A percentile compares a stretch with the other conserved stretches of the same genome.
phyloP scores from a whole-genome alignment of 35 echinoderm and acorn worm genomes.

The Holothuria glaberrima region DNA sequence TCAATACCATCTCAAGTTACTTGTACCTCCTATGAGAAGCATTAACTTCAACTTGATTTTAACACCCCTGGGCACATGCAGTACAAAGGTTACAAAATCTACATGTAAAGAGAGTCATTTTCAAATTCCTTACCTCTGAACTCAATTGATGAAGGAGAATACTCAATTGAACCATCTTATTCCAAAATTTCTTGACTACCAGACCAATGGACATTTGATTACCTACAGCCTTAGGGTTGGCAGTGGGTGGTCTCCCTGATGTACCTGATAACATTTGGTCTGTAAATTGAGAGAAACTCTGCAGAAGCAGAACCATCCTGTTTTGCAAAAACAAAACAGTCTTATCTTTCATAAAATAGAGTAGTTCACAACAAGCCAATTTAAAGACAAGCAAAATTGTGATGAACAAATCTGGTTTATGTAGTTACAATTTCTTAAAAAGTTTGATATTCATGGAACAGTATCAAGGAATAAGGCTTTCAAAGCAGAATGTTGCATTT shows the following conservation, averaged over 20 bases:
- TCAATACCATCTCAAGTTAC: too few species aligned
- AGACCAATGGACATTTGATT: constrained; percentile 93
- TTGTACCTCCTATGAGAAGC: too few species aligned
- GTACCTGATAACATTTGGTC: constrained; percentile 70
- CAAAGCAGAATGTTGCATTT: too few species aligned
- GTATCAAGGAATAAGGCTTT: too few species aligned
- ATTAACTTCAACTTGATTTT: constrained; percentile 88
- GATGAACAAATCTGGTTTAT: not conserved
- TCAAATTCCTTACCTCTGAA: constrained; percentile 73
- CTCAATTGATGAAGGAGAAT: constrained; percentile 73
- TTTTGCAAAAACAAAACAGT: too few species aligned
- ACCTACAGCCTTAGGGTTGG: constrained; percentile 63
- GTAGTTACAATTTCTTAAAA: not conserved
- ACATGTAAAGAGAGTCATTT: too few species aligned
- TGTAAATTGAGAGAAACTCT: constrained; percentile 88
- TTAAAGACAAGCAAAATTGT: too few species aligned
- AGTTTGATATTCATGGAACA: too few species aligned
- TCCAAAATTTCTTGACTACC: constrained; percentile 97
- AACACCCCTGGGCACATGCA: not conserved
- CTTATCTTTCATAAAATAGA: too few species aligned
- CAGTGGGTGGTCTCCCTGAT: constrained; percentile 65
- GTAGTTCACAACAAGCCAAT: too few species aligned
- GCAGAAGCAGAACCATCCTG: constrained; percentile 90
- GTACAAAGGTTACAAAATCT: too few species aligned
- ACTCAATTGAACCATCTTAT: constrained; percentile 95